A percentile compares a stretch with the other conserved stretches of the same genome.
Evolutionary conservation across 2,888 invertebrate species (phyloP).

Genomic region (Epistrophe grossulariae): DNA sequence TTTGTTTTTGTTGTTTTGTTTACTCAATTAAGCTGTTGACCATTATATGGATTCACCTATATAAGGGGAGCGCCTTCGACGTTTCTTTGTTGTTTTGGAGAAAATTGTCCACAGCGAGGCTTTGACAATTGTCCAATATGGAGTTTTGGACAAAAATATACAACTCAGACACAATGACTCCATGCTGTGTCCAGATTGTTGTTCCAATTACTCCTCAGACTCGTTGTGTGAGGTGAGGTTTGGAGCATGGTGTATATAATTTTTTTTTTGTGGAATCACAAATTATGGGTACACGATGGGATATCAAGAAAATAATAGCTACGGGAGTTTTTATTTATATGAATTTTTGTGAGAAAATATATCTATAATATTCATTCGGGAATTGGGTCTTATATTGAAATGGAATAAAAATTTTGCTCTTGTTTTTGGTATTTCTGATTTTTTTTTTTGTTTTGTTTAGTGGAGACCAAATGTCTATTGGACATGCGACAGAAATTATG

Average conservation of each 20-base stretch:
- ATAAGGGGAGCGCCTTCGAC: conserved; percentile 56
- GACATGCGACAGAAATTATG: conserved; percentile 61
- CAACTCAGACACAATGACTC: conserved; percentile 68
- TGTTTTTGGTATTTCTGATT: background rate
- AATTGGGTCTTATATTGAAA: conserved; percentile 21
- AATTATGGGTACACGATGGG: conserved; percentile 71
- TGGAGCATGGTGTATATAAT: conserved; percentile 16
- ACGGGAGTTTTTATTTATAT: conserved; percentile 61
- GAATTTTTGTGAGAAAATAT: conserved; percentile 56
- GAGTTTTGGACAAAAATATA: conserved; percentile 41
- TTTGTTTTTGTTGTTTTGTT: conserved; percentile 45
- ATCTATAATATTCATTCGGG: conserved; percentile 9
- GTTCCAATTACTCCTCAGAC: conserved; percentile 43
- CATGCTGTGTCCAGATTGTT: conserved; percentile 69
- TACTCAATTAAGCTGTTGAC: conserved; percentile 69
- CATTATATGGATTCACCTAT: conserved; percentile 65
- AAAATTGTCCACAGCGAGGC: conserved; percentile 38
- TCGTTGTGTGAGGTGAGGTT: conserved; percentile 69
- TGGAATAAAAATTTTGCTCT: conserved; percentile 2
- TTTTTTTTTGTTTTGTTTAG: background rate
- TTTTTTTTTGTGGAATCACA: conserved; percentile 32
- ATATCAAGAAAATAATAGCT: conserved; percentile 60
- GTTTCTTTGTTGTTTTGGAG: conserved; percentile 64
- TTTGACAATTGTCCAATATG: conserved; percentile 57
- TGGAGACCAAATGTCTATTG: conserved; percentile 71